A percentile compares a stretch with the other conserved stretches of the same genome.
These are phyloP conservation scores for Chrysocyon brachyurus DNA, from an alignment of 2,797 vertebrate species.

Conservation along the genomic window DNA sequence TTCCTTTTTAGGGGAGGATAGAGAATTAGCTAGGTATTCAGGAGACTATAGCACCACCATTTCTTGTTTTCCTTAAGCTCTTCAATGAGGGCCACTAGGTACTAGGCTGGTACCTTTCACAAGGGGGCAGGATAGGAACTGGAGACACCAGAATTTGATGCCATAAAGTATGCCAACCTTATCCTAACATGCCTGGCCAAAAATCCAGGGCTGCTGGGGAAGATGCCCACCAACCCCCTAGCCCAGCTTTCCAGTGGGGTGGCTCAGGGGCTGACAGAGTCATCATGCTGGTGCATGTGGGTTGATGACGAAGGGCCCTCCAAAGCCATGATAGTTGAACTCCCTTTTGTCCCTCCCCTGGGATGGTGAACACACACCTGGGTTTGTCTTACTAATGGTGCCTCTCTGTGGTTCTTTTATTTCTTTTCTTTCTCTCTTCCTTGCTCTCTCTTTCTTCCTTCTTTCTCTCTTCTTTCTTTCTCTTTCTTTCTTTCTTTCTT, in stretches of 20 bases:
- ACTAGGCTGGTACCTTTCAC: conserved; percentile 70
- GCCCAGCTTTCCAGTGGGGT: neutral
- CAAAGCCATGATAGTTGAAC: neutral
- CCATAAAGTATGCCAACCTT: neutral
- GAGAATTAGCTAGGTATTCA: neutral
- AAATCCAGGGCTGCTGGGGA: neutral
- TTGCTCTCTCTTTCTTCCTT: conserved; percentile 32
- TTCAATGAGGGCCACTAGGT: conserved; percentile 63
- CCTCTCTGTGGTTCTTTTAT: conserved; percentile 37
- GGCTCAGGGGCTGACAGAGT: neutral
- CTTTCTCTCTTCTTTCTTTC: neutral
- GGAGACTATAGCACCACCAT: neutral
- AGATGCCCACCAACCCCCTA: neutral
- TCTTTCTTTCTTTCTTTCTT: neutral
- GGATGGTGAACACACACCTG: neutral
- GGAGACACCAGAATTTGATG: neutral
- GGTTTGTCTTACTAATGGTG: neutral
- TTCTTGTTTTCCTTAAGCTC: conserved; percentile 72
- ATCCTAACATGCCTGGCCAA: neutral
- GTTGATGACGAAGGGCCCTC: neutral
- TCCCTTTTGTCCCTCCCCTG: neutral
- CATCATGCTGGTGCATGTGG: neutral
- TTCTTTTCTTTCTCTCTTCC: neutral
- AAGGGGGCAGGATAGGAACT: neutral
- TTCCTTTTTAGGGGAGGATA: neutral